phyloP scores from a whole-genome alignment of 1,140 invertebrate genomes.

The Temnothorax longispinosus region DNA sequence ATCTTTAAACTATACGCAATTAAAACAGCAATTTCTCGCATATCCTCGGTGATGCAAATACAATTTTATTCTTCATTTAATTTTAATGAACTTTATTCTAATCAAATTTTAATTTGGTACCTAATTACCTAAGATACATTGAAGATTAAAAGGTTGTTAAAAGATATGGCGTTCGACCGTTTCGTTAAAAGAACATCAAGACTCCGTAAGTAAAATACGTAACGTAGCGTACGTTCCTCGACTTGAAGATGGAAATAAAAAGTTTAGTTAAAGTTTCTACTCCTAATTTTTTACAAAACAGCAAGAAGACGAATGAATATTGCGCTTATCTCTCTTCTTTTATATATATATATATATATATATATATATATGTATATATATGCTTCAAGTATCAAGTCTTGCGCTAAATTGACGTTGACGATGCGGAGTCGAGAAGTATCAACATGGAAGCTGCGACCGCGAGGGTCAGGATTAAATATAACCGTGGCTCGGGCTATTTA shows the following conservation, averaged over 20 bases:
- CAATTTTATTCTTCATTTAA: not conserved
- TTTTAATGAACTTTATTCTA: not conserved
- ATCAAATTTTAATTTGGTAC: not conserved
- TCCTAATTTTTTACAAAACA: slow-evolving; percentile 13
- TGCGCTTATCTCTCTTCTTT: not conserved
- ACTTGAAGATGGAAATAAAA: not conserved
- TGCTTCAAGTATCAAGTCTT: slow-evolving; percentile 27
- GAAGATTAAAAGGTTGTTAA: not conserved
- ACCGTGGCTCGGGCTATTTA: slow-evolving; percentile 84
- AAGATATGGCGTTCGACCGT: not conserved
- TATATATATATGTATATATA: not conserved
- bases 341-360: too few species aligned
- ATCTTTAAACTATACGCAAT: not conserved
- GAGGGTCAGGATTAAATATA: slow-evolving; percentile 85
- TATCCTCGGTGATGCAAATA: not conserved
- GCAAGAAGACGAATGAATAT: not conserved
- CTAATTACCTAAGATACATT: not conserved
- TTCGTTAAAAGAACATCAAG: not conserved
- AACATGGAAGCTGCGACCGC: slow-evolving; percentile 75
- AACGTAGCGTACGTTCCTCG: not conserved
- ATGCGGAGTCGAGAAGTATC: slow-evolving; percentile 70
- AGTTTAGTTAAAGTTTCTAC: not conserved
- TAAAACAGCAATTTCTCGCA: not conserved
- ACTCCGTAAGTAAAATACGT: not conserved
- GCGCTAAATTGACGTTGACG: slow-evolving; percentile 22